Percentiles rank a stretch among this genome's conserved stretches.
Evolutionary conservation across 2,797 vertebrate genomes (phyloP).

Genomic region (Dipus sagitta): DNA sequence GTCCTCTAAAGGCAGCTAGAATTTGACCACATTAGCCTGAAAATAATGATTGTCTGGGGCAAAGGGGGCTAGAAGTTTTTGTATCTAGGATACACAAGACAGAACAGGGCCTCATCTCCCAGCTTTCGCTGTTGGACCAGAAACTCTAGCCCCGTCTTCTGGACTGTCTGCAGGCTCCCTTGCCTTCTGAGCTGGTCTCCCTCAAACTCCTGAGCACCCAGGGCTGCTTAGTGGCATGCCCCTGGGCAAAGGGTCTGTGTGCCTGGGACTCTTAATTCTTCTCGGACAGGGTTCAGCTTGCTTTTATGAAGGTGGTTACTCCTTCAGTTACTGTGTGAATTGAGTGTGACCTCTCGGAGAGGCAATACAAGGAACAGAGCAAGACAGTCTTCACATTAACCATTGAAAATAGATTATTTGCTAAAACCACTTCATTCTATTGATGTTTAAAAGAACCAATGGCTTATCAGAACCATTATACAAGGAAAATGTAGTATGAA

Average conservation of each 20-base stretch:
- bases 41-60: slow-evolving; percentile 51
- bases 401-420: background rate
- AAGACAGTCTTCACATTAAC: background rate
- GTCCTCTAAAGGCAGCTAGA: slow-evolving; percentile 73
- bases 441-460: background rate
- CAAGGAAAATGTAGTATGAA: background rate
- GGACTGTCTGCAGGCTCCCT: slow-evolving; percentile 54
- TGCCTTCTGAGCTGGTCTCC: slow-evolving; percentile 15
- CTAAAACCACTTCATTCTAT: background rate
- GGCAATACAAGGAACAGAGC: background rate
- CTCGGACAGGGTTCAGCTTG: background rate
- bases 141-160: slow-evolving; percentile 20
- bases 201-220: slow-evolving; percentile 46
- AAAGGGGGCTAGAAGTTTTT: background rate
- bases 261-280: background rate
- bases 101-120: slow-evolving; percentile 55
- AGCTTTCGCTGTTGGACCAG: slow-evolving; percentile 52
- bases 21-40: slow-evolving; percentile 63
- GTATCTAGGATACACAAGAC: background rate
- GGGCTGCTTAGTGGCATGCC: background rate
- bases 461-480: background rate
- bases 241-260: background rate
- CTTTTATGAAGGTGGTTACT: background rate
- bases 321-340: background rate
- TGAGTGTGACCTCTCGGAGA: background rate